Evolutionary conservation across 2,797 vertebrate genomes (phyloP).

Genomic region (Trachurus trachurus): DNA sequence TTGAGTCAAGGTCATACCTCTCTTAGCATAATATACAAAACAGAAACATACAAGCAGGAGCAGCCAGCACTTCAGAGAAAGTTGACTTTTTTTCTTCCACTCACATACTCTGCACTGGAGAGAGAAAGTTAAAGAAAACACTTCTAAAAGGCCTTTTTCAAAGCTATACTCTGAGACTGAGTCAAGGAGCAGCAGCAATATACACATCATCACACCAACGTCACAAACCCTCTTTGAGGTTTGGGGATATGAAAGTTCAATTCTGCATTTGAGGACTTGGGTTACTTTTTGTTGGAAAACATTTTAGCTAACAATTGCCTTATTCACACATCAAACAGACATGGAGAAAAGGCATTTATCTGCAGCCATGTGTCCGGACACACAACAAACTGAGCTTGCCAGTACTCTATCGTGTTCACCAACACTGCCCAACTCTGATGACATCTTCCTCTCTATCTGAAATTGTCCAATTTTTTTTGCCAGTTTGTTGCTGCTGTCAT

Average conservation of each 20-base stretch:
- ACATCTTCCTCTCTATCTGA: not conserved
- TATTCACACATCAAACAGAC: not conserved
- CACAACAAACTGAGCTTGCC: not conserved
- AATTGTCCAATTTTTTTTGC: not conserved
- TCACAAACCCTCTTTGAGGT: not conserved
- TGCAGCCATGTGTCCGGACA: not conserved
- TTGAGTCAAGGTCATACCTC: constrained; percentile 28
- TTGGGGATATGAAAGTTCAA: not conserved
- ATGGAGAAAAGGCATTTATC: not conserved
- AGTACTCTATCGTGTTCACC: not conserved
- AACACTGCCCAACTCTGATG: not conserved
- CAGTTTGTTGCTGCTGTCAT: not conserved
- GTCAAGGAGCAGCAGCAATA: not conserved
- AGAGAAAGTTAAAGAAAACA: not conserved
- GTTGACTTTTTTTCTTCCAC: not conserved
- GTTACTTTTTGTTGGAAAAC: too few relatives aligned
- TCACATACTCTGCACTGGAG: not conserved
- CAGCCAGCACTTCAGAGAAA: not conserved
- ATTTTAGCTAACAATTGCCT: not conserved
- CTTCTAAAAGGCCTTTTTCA: not conserved
- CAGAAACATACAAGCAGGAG: not conserved
- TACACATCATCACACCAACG: not conserved
- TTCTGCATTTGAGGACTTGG: not conserved
- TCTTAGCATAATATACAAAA: constrained; percentile 13
- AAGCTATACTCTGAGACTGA: not conserved